Base-by-base conservation (phyloP, 2,888 invertebrate species). In the Leptothorax acervorum region DNA sequence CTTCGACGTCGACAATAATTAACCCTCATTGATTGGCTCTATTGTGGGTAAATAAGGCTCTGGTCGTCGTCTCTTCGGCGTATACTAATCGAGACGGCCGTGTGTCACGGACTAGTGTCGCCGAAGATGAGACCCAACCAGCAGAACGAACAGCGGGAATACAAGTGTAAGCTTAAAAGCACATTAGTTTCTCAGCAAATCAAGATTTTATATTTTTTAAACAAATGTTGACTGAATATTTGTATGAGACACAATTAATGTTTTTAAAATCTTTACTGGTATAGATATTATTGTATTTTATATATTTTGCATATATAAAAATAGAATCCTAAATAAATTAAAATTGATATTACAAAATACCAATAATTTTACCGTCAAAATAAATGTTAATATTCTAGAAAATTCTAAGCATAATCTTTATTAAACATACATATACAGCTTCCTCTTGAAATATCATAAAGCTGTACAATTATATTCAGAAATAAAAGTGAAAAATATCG, bases 21-120 rank as follows among this genome's bases (percentile, higher is more conserved):
- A 90, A 91, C 87, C 88, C 86, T 79, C 83, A 88, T 85, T 91
- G 90, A 91, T 91, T 91, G 88, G 87, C 85, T 89, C 88, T 82
- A 92, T 91, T 91, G 91, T 91, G 86, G 83, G 85, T 87, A 87
- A 90, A 87, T 87, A 88, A 89, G 86, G 76, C 74, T 83, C 76
- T 62, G 83, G 79, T 82, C 76, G 70, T 76, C 45, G 66, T 66
- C 53, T 74, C 28, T 62, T 86, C 66, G 78, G 76, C 84, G 65
- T 74, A 57, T 68, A 83, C 31, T 62, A 81, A 76, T 63, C 76
- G 68, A 71, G 84, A 76, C 60, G 78, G 45, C 65, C 31, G 57
- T 51, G 57, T 51, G 35, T 66, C 51, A 55, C 15, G 55, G 57
- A 86, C 63, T 31, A 63, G 39, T 45, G 71, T 76, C 28, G 60